Conservation (phyloP, 2,888 invertebrate species). For the Xestia ashworthii region DNA sequence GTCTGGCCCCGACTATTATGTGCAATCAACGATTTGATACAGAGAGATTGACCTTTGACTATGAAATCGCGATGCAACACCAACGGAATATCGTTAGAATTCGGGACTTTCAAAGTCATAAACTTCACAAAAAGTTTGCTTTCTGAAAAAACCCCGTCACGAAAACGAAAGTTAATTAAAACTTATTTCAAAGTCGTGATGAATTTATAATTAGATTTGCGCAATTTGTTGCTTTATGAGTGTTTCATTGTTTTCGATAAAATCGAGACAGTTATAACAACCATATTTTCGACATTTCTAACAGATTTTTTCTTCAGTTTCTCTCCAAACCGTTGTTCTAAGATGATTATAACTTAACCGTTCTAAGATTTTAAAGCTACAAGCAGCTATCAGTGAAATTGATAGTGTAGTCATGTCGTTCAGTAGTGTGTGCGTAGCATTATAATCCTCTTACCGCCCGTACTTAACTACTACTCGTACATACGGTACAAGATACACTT, state of each 20-base stretch:
- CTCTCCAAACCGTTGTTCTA: conserved; percentile 21
- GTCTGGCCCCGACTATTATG: conserved; percentile 80
- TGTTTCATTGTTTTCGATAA: conserved; percentile 50
- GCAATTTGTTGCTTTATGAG: conserved; percentile 37
- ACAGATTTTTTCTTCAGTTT: conserved; percentile 4
- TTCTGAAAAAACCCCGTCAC: conserved; percentile 46
- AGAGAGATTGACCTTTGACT: conserved; percentile 81
- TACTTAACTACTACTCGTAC: conserved; percentile 67
- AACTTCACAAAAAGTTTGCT: conserved; percentile 28
- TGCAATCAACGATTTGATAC: conserved; percentile 86
- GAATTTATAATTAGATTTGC: conserved; percentile 33
- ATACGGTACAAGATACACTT: conserved; percentile 81
- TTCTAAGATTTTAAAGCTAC: conserved; percentile 24
- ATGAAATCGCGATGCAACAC: conserved; percentile 74
- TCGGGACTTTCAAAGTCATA: conserved; percentile 72
- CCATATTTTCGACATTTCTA: conserved; percentile 28
- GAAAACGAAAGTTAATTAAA: conserved; percentile 51
- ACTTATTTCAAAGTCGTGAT: conserved; percentile 59
- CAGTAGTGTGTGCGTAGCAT: conserved; percentile 56
- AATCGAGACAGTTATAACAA: conserved; percentile 30
- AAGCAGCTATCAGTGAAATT: conserved; percentile 27
- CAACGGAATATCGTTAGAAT: conserved; percentile 67
- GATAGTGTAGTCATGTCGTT: conserved; percentile 46
- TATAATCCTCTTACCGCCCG: conserved; percentile 66
- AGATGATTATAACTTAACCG: conserved; percentile 46